Conservation (phyloP, 2,888 invertebrate genomes). For the Caenorhabditis angaria region DNA sequence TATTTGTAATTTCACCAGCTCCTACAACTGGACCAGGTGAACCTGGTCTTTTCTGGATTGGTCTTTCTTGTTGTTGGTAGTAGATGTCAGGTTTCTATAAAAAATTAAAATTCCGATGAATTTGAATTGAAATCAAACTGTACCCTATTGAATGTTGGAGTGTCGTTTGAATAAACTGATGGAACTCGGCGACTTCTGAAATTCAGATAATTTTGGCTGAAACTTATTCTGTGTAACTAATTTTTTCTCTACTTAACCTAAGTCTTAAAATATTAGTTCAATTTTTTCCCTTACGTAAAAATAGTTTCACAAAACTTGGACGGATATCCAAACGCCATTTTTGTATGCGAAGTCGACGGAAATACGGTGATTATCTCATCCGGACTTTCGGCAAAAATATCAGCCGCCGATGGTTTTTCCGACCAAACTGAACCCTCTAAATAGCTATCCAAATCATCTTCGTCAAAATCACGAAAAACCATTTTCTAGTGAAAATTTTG, state of each 20-base stretch:
- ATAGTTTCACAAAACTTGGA: constrained; percentile 41
- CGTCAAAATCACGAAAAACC: constrained; percentile 29
- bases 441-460: constrained; percentile 48
- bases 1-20: constrained; percentile 66
- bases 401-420: constrained; percentile 44
- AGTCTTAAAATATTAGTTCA: no score
- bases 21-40: constrained; percentile 64
- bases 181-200: constrained; percentile 10
- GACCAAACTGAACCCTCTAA: constrained; percentile 51
- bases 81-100: constrained; percentile 5
- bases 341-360: constrained; percentile 36
- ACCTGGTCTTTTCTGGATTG: constrained; percentile 22
- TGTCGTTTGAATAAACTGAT: background rate
- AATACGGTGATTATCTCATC: constrained; percentile 44
- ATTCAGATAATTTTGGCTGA: no score
- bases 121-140: background rate
- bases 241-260: no score
- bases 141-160: background rate
- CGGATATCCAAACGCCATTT: constrained; percentile 38
- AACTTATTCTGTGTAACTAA: no score
- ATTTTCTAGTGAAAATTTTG: no score
- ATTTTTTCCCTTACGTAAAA: constrained; percentile 43
- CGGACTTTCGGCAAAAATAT: constrained; percentile 23
- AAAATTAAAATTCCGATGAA: background rate
- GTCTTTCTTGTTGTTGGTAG: background rate